phyloP scores from a whole-genome alignment of 2,113 vertebrate genomes.

The Gasterosteus aculeatus region DNA sequence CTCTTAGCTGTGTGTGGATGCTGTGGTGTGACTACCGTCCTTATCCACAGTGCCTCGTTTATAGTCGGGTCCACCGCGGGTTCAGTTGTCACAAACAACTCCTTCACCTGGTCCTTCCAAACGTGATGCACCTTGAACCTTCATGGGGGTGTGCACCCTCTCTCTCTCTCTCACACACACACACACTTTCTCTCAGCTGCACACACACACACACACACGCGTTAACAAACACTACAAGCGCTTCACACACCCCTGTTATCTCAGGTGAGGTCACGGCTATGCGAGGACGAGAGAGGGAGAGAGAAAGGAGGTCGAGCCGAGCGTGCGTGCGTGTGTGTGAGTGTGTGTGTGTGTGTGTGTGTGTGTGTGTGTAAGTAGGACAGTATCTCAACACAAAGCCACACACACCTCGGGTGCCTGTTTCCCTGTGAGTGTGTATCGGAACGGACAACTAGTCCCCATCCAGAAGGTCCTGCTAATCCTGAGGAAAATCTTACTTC shows the following conservation, averaged over 20 bases:
- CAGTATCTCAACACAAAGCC: constrained; percentile 38
- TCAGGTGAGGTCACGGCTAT: constrained; percentile 20
- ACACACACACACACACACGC: constrained; percentile 2
- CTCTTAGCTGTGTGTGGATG: no score
- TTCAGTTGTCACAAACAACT: not conserved
- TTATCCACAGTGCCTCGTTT: not conserved
- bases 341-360: constrained; percentile 12
- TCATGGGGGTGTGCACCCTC: not conserved
- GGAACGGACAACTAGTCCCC: not conserved
- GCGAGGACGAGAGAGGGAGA: constrained; percentile 36
- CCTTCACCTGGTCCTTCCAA: not conserved
- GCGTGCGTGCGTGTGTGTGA: constrained; percentile 3
- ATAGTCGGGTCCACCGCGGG: not conserved
- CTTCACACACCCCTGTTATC: constrained; percentile 28
- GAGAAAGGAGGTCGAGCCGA: constrained; percentile 36
- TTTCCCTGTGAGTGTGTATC: constrained; percentile 6
- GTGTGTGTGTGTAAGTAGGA: constrained; percentile 22
- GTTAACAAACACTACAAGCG: not conserved
- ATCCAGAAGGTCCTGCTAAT: no score
- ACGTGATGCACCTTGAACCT: not conserved
- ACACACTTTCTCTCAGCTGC: not conserved
- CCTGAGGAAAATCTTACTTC: no score
- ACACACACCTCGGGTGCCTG: constrained; percentile 10
- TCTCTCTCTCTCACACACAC: not conserved
- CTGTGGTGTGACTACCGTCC: no score